A percentile compares a stretch with the other conserved stretches of the same genome.
These are phyloP conservation scores for Drosophila neonasuta DNA, from an alignment of 2,888 invertebrate species.

Conservation along the genomic window DNA sequence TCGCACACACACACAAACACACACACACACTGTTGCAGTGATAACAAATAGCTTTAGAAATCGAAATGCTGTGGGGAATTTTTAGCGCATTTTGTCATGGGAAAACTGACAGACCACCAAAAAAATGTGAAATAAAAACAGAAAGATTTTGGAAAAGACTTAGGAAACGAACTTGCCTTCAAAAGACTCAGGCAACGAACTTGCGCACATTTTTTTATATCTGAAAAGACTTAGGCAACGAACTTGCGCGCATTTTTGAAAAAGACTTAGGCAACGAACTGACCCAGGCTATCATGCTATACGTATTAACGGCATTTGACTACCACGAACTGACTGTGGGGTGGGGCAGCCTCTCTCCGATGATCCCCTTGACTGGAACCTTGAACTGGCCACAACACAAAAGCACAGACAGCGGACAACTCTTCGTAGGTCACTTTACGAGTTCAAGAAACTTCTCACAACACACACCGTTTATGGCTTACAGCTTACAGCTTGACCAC, in stretches of 20 bases:
- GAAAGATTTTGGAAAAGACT: constrained; percentile 5
- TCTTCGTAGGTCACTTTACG: constrained; percentile 16
- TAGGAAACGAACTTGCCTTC: too few species aligned
- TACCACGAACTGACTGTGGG: too few species aligned
- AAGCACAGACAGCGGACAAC: neutral
- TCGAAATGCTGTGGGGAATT: constrained; percentile 43
- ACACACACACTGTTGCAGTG: neutral
- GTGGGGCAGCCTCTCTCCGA: neutral
- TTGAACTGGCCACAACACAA: constrained; percentile 26
- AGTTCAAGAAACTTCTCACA: constrained; percentile 25
- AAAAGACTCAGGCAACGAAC: constrained; percentile 45
- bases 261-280: constrained; percentile 29
- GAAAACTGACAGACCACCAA: constrained; percentile 28
- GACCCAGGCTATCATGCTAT: constrained; percentile 6
- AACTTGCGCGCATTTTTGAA: constrained; percentile 12
- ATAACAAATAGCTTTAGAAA: constrained; percentile 34
- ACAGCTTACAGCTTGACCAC: constrained; percentile 17
- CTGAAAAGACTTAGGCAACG: constrained; percentile 23
- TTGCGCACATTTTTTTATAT: constrained; percentile 5
- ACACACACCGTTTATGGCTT: neutral
- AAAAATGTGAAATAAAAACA: neutral
- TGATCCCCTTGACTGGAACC: constrained; percentile 17
- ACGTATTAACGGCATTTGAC: constrained; percentile 11
- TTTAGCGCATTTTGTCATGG: constrained; percentile 55
- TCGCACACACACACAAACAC: constrained; percentile 1